Evolutionary conservation across 1,140 invertebrate species (phyloP).

Genomic region (Brachionus paranguensis): DNA sequence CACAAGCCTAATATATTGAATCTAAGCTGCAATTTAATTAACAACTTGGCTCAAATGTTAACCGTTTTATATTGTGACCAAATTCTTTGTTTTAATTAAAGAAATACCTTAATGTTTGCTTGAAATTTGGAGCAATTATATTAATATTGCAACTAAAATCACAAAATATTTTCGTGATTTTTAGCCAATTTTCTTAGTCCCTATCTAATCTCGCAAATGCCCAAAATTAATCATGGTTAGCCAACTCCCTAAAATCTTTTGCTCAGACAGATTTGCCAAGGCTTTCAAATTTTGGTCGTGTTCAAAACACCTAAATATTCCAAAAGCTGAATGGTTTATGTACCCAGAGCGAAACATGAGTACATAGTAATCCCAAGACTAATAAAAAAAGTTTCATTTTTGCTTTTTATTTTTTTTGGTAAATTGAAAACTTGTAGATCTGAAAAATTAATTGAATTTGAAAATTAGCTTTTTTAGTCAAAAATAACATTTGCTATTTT

Average conservation of each 20-base stretch:
- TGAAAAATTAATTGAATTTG: not conserved
- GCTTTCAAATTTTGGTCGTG: not conserved
- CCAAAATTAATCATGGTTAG: not conserved
- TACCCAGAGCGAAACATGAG: not conserved
- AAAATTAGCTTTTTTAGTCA: not conserved
- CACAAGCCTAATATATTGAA: not conserved
- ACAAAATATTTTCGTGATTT: conserved; percentile 15
- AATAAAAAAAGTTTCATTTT: not conserved
- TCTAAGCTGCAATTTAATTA: conserved; percentile 4
- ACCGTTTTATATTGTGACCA: not conserved
- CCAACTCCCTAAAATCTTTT: not conserved
- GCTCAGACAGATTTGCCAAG: not conserved
- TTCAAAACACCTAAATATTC: not conserved
- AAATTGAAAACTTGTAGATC: not conserved
- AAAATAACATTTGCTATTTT: not conserved
- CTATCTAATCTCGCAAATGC: not conserved
- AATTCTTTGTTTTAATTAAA: not conserved
- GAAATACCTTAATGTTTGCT: not conserved
- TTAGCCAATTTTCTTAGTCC: not conserved
- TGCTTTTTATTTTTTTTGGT: not conserved
- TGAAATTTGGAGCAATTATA: not conserved
- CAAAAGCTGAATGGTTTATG: not conserved
- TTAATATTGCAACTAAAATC: not conserved
- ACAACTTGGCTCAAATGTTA: not conserved
- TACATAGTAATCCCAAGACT: not conserved